Evolutionary conservation across 2,888 invertebrate genomes (phyloP), one percentile per base, ranked within the genome.

Genomic region (Aleiodes testaceus): DNA sequence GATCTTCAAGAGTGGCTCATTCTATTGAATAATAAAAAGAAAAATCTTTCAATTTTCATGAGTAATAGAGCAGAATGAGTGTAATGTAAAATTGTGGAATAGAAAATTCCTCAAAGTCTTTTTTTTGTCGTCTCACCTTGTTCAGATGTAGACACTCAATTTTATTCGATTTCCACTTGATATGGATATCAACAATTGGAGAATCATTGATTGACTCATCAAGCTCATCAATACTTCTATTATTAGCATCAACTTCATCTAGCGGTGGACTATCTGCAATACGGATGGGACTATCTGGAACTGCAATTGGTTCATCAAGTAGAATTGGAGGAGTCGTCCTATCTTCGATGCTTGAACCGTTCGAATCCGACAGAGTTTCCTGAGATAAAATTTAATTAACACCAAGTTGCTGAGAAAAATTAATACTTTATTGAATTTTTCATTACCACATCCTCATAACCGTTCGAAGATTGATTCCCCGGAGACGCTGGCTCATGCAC

Each of bases 151-250:
- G 75, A 45, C 81, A 80, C 61, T 81, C 77, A 6, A 84, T 20
- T 55, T 78, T 75, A 45, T 77, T 78, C 1, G 84, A 84, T 70
- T 73, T 78, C 86, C 86, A 86, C 3, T 80, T 71, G 14, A 86
- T 74, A 78, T 85, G 85, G 12, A 86, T 73, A 66, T 72, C 74
- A 4, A 83, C 74, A 16, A 4, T 45, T 20, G 47, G 11, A 26
- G 26, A 26, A 26, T 26, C 26, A 26, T 26, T 26, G 26, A 59
- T 14, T 36, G 59, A 36, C 3, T 59, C 59, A 36, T 59, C 42
- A n/a, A 55, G 30, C 14, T 36, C 59, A 7, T 42, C 59, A 1
- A 59, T 9, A 16, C 9, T 59, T 18, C 18, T 59, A 11, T 36
- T 84, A 82, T 30, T 73, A 9, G 80, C 78, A 5, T 3, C 52